Base-by-base conservation (phyloP, 2,888 invertebrate species). In the Crematogaster levior region DNA sequence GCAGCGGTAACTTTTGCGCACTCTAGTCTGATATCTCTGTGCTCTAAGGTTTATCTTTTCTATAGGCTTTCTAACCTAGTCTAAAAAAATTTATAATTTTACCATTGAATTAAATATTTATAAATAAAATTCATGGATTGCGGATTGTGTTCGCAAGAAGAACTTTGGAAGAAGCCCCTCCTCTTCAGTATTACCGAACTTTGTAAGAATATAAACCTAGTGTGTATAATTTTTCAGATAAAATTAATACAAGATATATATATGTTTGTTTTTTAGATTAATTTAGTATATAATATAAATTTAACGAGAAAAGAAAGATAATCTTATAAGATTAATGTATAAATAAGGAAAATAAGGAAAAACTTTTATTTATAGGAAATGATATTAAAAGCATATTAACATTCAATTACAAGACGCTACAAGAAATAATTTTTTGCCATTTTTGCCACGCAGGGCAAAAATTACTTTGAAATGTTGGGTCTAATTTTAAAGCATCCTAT, bases 171-270 rank as follows among this genome's bases (percentile, higher is more conserved):
- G n/a, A n/a, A n/a, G n/a, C n/a, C n/a, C n/a, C n/a, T n/a, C n/a
- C n/a, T n/a, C n/a, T n/a, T n/a, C n/a, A n/a, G n/a, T n/a, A n/a
- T n/a, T n/a, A n/a, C n/a, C n/a, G n/a, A n/a, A n/a, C n/a, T n/a
- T n/a, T n/a, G 48, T 73, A 61, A 73, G 21, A 74, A 60, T 37
- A 40, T 56, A n/a, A 15, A 68, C 4, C 7, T 72, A 12, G 12
- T 46, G 27, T 1, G n/a, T n/a, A n/a, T n/a, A n/a, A 5, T 27
- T 15, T 43, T 40, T 40, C 5, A 43, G 9, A 27, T 43, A 46
- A 46, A 43, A 46, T 43, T 3, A 37, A 1, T 10, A 21, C n/a
- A 24, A 5, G 18, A 43, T 30, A 27, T n/a, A 2, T 15, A n/a
- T 37, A 12, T 65, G 2, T 37, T 2, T 18, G 7, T 30, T 12